phyloP scores from a whole-genome alignment of 2,797 vertebrate species.

The Natrix natrix region DNA sequence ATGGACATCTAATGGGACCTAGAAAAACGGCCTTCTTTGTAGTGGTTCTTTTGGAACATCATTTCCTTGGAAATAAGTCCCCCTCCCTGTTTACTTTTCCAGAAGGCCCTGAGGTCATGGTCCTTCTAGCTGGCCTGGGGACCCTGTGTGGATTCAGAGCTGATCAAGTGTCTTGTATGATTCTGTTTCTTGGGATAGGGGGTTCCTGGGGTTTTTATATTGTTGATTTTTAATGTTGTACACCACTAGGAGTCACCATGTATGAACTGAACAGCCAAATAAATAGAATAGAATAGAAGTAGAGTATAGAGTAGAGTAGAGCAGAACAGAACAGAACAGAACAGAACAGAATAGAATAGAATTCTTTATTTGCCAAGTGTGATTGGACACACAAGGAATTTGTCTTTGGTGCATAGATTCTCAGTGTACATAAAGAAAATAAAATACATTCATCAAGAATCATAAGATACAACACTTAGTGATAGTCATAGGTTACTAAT shows the following conservation, averaged over 20 bases:
- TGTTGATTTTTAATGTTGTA: neutral
- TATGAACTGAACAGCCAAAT: neutral
- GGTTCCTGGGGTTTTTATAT: neutral
- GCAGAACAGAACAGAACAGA: too few species aligned
- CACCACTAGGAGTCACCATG: neutral
- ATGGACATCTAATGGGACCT: neutral
- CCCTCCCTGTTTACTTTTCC: neutral
- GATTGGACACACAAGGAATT: too few species aligned
- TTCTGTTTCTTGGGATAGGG: neutral
- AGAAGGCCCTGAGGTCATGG: neutral
- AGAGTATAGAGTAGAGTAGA: too few species aligned
- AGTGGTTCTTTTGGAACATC: neutral
- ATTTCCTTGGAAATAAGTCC: neutral
- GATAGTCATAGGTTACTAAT: too few species aligned
- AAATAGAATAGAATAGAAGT: neutral
- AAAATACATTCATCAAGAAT: too few species aligned
- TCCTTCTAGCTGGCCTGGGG: neutral
- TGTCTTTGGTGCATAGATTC: too few species aligned
- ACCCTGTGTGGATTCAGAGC: neutral
- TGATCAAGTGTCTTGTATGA: neutral
- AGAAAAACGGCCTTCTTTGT: neutral
- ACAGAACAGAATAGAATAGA: too few species aligned
- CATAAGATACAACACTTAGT: too few species aligned
- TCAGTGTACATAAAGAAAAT: too few species aligned
- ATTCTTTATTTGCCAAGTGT: too few species aligned